These are phyloP conservation scores for Girardia tigrina DNA, from an alignment of 2,888 invertebrate species.

Conservation along the genomic window DNA sequence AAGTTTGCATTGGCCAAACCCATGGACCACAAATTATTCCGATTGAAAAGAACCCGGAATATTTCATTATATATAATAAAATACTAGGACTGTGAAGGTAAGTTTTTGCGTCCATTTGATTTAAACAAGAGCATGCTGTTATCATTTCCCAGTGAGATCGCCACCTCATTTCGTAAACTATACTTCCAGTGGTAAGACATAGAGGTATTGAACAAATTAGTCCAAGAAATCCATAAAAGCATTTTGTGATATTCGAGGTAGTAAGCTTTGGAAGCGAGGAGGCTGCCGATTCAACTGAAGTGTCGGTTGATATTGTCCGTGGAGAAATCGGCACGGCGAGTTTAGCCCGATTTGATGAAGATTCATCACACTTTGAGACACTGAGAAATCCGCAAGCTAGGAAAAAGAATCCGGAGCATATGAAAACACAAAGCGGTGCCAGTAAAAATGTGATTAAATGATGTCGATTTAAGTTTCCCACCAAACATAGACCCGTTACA, in stretches of 20 bases:
- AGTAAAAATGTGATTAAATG: slow-evolving; percentile 6
- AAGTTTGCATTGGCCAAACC: neutral
- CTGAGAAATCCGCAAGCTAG: neutral
- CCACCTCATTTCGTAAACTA: slow-evolving; percentile 9
- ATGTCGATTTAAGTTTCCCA: neutral
- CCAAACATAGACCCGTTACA: slow-evolving; percentile 60
- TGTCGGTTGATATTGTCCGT: neutral
- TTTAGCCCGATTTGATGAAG: neutral
- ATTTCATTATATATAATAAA: slow-evolving; percentile 1
- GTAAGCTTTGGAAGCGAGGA: neutral
- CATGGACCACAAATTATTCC: neutral
- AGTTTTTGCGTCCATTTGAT: neutral
- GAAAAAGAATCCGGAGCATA: slow-evolving; percentile 6
- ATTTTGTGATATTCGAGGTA: slow-evolving; percentile 19
- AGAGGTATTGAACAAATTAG: slow-evolving; percentile 2
- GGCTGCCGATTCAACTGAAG: neutral
- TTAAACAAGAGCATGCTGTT: neutral
- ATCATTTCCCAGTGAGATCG: neutral
- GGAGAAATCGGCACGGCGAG: neutral
- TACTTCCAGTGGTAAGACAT: neutral
- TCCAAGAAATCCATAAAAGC: slow-evolving; percentile 13
- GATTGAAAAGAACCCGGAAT: neutral
- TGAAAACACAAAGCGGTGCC: neutral
- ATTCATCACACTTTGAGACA: neutral
- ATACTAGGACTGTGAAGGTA: neutral